Evolutionary conservation across 2,113 vertebrate species (phyloP), one percentile per base, ranked within the genome.

Genomic region (Paratilapia polleni): DNA sequence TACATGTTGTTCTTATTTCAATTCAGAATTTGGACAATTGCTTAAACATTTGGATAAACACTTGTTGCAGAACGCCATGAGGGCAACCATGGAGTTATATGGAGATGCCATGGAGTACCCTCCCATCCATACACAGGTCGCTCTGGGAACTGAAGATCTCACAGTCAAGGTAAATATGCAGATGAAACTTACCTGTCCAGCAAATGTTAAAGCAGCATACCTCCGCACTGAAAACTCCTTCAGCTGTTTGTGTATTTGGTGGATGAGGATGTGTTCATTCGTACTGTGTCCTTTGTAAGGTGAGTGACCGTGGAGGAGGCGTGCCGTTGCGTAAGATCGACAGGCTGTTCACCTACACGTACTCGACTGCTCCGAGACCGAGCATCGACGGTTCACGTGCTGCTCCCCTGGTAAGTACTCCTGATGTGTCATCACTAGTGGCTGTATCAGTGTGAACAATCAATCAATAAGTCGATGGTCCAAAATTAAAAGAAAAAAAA

Each of bases 301-400:
- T 99, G 93, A 97, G 97, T 62, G 98, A 99, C 84, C 97, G 97
- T 19, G 98, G 98, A 80, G 98, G 98, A 49, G 98, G 98, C 8
- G 98, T 99, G 86, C 97, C 98, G 14, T 83, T 99, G 92, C 97
- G 98, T 78, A 99, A 99, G 92, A 99, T 98, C 2, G 98, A 99
- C 89, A 91, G 97, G 81, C 93, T 99, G 8, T 99, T 99, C 86
- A 99, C 98, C 90, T 99, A 99, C 89, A 99, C 98, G 79, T 99
- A 99, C 94, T 98, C 98, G 80, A 99, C 98, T 3, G 98, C 98
- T 52, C 98, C 98, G 1, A 96, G 96, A 28, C 98, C 98, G 76
- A 97, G 93, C 80, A 93, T 96, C 6, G 97, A 98, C 82, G 96
- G 96, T 0, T 96, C 98, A 9, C 96, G 95, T 4, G 98, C 97